These are phyloP conservation scores for Macrophya annulata DNA, from an alignment of 2,888 invertebrate species.

Conservation along the genomic window DNA sequence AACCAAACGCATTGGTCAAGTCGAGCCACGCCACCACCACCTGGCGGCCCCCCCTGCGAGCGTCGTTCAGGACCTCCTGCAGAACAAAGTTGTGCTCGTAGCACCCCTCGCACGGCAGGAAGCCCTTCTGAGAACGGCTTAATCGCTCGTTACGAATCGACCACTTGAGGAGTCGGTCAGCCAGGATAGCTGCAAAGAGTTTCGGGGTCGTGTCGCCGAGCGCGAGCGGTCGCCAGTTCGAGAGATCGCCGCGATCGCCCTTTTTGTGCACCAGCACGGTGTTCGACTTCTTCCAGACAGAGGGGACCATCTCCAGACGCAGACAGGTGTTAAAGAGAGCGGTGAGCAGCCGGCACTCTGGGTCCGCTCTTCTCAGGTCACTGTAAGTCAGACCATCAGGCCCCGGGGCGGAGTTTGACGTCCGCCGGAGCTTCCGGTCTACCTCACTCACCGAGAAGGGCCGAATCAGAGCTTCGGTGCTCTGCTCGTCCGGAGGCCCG, in stretches of 20 bases:
- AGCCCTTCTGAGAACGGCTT: slow-evolving; percentile 70
- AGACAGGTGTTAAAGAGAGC: too few relatives aligned
- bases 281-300: too few relatives aligned
- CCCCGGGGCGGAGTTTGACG: slow-evolving; percentile 1
- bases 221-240: slow-evolving; percentile 71
- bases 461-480: slow-evolving; percentile 37
- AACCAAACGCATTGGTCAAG: too few relatives aligned
- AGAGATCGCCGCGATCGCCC: slow-evolving; percentile 62
- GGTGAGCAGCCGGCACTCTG: too few relatives aligned
- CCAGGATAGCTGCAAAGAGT: too few relatives aligned
- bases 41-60: neutral
- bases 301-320: too few relatives aligned
- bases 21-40: too few relatives aligned
- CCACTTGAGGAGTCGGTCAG: slow-evolving; percentile 65
- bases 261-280: slow-evolving; percentile 58
- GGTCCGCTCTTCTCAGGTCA: too few relatives aligned
- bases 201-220: slow-evolving; percentile 66
- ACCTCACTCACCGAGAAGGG: slow-evolving; percentile 13
- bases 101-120: slow-evolving; percentile 64
- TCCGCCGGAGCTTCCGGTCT: slow-evolving; percentile 36
- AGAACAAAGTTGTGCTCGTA: slow-evolving; percentile 66
- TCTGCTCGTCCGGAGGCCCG: slow-evolving; percentile 7
- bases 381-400: too few relatives aligned
- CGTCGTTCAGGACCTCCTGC: slow-evolving; percentile 64
- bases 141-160: slow-evolving; percentile 57